A percentile compares a stretch with the other conserved stretches of the same genome.
Evolutionary conservation across 2,888 invertebrate genomes (phyloP).

Genomic region (Macaria notata): DNA sequence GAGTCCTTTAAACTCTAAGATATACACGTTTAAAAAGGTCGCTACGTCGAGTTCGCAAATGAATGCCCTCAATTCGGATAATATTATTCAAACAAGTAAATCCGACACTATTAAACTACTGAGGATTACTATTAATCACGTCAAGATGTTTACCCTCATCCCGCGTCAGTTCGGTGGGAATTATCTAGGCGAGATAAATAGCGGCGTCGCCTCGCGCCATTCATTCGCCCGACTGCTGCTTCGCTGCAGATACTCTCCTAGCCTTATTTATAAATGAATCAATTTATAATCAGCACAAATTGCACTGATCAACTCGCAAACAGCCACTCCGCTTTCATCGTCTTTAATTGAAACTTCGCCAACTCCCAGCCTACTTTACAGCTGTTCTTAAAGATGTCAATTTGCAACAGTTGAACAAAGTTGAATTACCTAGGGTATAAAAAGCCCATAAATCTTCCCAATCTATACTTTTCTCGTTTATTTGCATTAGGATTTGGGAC

Average conservation of each 20-base stretch:
- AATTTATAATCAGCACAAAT: conserved; percentile 55
- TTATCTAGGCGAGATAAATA: conserved; percentile 75
- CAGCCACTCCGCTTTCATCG: conserved; percentile 29
- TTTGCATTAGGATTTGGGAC: conserved; percentile 51
- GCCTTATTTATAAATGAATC: conserved; percentile 57
- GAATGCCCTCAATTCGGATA: conserved; percentile 50
- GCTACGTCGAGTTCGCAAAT: conserved; percentile 44
- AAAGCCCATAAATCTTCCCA: conserved; percentile 52
- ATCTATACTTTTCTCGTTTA: conserved; percentile 54
- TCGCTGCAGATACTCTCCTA: conserved; percentile 51
- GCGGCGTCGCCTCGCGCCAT: conserved; percentile 55
- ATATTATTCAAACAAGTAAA: conserved; percentile 71
- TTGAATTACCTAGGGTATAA: conserved; percentile 53
- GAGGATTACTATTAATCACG: conserved; percentile 77
- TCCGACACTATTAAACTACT: conserved; percentile 74
- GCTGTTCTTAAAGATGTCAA: conserved; percentile 51
- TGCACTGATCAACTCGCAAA: conserved; percentile 44
- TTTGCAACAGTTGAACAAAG: conserved; percentile 54
- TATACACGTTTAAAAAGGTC: conserved; percentile 1
- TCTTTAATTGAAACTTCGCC: conserved; percentile 37
- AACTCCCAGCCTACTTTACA: conserved; percentile 40
- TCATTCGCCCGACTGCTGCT: conserved; percentile 49
- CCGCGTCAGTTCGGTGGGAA: conserved; percentile 68
- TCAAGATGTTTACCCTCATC: conserved; percentile 79
- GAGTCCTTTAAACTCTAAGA: conserved; percentile 28